These are phyloP conservation scores for Macquaria ambigua DNA, from an alignment of 2,113 vertebrate species.

Conservation along the genomic window DNA sequence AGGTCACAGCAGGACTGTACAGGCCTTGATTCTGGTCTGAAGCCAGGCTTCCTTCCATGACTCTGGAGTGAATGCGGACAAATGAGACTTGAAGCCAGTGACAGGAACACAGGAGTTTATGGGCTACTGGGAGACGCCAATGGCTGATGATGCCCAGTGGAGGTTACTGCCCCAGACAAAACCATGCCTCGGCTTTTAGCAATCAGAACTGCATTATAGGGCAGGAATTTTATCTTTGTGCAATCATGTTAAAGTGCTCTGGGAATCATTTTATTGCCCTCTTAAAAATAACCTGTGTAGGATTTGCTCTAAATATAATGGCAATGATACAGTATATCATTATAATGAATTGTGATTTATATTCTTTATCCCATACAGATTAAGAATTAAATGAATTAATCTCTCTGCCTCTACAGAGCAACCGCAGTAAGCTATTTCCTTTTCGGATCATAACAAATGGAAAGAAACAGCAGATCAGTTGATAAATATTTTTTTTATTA, in stretches of 20 bases:
- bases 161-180: conserved; percentile 22
- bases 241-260: conserved; percentile 38
- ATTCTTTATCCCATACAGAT: conserved; percentile 22
- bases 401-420: conserved; percentile 17
- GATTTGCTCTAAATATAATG: conserved; percentile 33
- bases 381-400: conserved; percentile 41
- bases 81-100: conserved; percentile 48
- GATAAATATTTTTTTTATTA: conserved; percentile 29
- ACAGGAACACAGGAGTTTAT: conserved; percentile 28
- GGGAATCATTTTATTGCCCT: conserved; percentile 2
- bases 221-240: conserved; percentile 29
- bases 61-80: conserved; percentile 28
- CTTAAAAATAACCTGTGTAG: conserved; percentile 22
- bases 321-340: conserved; percentile 21
- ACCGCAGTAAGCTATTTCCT: background rate
- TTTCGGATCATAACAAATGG: conserved; percentile 21
- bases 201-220: conserved; percentile 35
- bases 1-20: conserved; percentile 15
- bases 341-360: conserved; percentile 22
- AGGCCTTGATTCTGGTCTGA: conserved; percentile 24
- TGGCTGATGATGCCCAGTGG: conserved; percentile 36
- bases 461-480: conserved; percentile 31
- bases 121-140: conserved; percentile 10
- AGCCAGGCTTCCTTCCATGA: conserved; percentile 28
- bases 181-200: conserved; percentile 19